Conservation (phyloP, 2,888 invertebrate genomes). For the Drosophila koepferae region DNA sequence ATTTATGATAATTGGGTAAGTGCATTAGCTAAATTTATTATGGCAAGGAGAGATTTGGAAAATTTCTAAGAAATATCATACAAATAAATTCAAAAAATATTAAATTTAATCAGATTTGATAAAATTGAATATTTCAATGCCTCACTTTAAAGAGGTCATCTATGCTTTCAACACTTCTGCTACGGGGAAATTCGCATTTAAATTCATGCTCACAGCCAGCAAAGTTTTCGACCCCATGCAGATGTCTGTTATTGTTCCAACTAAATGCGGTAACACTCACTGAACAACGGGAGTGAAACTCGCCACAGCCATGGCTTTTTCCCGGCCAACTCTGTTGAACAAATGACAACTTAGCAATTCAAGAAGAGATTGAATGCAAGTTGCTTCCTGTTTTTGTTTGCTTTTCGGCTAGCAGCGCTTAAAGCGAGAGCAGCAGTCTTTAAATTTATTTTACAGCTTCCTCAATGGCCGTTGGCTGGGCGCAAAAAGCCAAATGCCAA, state of each 20-base stretch:
- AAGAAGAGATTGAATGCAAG: constrained; percentile 43
- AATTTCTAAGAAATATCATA: no score
- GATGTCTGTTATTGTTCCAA: constrained; percentile 31
- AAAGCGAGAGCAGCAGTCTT: constrained; percentile 40
- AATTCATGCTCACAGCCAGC: constrained; percentile 13
- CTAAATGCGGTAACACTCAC: constrained; percentile 29
- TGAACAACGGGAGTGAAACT: constrained; percentile 2
- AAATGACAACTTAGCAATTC: constrained; percentile 47
- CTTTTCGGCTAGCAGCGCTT: constrained; percentile 24
- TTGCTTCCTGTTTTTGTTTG: constrained; percentile 40
- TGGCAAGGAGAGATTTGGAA: no score
- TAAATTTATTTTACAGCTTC: constrained; percentile 76
- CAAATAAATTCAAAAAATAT: no score
- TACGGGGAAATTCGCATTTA: neutral
- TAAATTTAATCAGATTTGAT: no score
- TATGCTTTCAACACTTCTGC: neutral
- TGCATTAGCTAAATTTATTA: neutral
- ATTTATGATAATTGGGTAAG: no score
- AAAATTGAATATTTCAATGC: no score
- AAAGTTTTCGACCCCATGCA: constrained; percentile 23
- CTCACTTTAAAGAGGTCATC: neutral
- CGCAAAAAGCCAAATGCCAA: constrained; percentile 54
- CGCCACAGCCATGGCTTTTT: neutral
- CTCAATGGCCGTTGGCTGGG: constrained; percentile 48
- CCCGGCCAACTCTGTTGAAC: constrained; percentile 1